Percentiles rank a stretch among this genome's conserved stretches.
Evolutionary conservation across 2,797 vertebrate genomes (phyloP).

Genomic region (Peromyscus nudipes): DNA sequence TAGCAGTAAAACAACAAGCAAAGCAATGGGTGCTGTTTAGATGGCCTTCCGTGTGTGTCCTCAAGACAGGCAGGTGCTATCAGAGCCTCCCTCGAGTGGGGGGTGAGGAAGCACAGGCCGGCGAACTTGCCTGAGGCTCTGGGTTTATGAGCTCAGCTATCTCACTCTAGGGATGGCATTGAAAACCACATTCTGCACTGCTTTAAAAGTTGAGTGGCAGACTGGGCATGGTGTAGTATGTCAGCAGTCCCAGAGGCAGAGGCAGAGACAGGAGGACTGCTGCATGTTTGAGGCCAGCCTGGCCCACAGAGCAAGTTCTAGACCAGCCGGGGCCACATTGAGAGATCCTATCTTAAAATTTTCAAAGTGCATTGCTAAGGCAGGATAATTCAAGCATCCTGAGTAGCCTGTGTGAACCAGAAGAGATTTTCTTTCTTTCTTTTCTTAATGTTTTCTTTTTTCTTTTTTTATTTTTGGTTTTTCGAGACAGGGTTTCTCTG

Average conservation of each 20-base stretch:
- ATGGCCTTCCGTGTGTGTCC: neutral
- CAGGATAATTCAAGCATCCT: neutral
- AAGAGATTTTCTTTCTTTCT: neutral
- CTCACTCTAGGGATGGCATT: neutral
- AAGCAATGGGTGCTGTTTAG: too few species aligned
- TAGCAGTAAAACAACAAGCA: neutral
- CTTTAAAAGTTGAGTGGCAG: neutral
- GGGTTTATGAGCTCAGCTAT: neutral
- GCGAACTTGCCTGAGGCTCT: neutral
- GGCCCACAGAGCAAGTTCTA: neutral
- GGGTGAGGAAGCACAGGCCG: neutral
- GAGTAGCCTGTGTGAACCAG: neutral
- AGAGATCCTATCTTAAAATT: neutral
- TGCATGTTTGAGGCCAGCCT: neutral
- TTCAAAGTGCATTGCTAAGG: neutral
- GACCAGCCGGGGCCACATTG: neutral
- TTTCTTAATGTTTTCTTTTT: neutral
- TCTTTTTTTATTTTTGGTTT: neutral
- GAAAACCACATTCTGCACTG: neutral
- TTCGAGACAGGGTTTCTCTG: neutral
- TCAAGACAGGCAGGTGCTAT: neutral
- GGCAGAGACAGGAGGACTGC: neutral
- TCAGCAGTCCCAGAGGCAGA: neutral
- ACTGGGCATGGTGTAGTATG: neutral
- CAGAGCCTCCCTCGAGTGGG: neutral